Evolutionary conservation across 2,113 vertebrate genomes (phyloP).

Genomic region (Ctenodactylus gundi): DNA sequence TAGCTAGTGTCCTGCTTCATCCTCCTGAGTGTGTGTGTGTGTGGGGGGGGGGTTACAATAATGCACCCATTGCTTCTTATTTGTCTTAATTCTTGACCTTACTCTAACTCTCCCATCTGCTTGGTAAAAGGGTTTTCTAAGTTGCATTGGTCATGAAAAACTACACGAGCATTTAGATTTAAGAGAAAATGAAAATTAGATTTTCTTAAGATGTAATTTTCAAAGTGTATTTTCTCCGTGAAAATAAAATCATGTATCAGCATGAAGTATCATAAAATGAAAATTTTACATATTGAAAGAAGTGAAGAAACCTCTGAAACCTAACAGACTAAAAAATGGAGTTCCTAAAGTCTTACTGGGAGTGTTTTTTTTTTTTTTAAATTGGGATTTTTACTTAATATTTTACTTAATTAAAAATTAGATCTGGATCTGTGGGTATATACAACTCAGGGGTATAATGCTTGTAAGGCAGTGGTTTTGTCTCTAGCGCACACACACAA

Average conservation of each 20-base stretch:
- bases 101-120: not conserved
- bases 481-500: not conserved
- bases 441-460: not conserved
- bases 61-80: not conserved
- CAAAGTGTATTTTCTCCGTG: not conserved
- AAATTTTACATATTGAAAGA: not conserved
- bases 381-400: not conserved
- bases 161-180: not conserved
- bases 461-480: not conserved
- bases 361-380: not conserved
- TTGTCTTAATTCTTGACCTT: not conserved
- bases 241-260: conserved; percentile 26
- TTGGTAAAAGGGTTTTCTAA: not conserved
- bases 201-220: not conserved
- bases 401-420: conserved; percentile 71
- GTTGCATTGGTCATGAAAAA: conserved; percentile 23
- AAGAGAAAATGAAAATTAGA: conserved; percentile 5
- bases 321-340: not conserved
- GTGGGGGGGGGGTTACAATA: not conserved
- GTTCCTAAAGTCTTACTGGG: not conserved
- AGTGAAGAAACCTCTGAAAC: not conserved
- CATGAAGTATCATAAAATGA: not conserved
- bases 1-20: not conserved
- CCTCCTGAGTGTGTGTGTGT: not conserved
- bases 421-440: conserved; percentile 62